phyloP scores from a whole-genome alignment of 1,140 invertebrate species.

The Pachyrhynchus sulphureomaculatus region DNA sequence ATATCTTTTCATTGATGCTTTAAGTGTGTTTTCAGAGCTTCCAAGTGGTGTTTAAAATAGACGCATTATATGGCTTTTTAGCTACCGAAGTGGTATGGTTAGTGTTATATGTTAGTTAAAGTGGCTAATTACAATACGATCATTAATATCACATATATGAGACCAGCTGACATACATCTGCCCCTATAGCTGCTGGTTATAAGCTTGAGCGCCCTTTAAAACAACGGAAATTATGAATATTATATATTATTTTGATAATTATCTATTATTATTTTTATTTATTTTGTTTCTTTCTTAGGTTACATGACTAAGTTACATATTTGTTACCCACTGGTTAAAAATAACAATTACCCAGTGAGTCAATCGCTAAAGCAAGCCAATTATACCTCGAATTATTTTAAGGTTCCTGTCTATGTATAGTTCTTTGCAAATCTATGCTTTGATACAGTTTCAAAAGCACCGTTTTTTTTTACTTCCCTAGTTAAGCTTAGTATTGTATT shows the following conservation, averaged over 20 bases:
- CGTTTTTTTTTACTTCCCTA: too few species aligned
- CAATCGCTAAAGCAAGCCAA: too few species aligned
- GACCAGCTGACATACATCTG: conserved; percentile 48
- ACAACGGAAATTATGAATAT: conserved; percentile 35
- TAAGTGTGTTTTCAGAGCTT: conserved; percentile 25
- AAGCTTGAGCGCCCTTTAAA: conserved; percentile 42
- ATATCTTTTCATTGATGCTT: conserved; percentile 24
- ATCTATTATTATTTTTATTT: conserved; percentile 47
- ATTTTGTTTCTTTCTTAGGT: conserved; percentile 37
- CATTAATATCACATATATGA: conserved; percentile 45
- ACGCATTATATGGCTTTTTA: conserved; percentile 20
- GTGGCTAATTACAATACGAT: conserved; percentile 50
- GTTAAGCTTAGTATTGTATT: too few species aligned
- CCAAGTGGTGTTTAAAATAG: conserved; percentile 25
- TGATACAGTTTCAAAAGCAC: too few species aligned
- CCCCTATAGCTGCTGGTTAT: conserved; percentile 24
- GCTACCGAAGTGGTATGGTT: conserved; percentile 36
- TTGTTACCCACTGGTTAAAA: too few species aligned
- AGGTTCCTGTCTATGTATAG: too few species aligned
- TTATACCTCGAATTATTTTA: too few species aligned
- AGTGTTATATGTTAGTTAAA: conserved; percentile 40
- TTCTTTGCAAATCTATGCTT: too few species aligned
- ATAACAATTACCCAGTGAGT: too few species aligned
- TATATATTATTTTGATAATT: conserved; percentile 50
- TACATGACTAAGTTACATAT: too few species aligned